Evolutionary conservation across 2,797 vertebrate genomes (phyloP).

Genomic region (Chaenodraco wilsoni): DNA sequence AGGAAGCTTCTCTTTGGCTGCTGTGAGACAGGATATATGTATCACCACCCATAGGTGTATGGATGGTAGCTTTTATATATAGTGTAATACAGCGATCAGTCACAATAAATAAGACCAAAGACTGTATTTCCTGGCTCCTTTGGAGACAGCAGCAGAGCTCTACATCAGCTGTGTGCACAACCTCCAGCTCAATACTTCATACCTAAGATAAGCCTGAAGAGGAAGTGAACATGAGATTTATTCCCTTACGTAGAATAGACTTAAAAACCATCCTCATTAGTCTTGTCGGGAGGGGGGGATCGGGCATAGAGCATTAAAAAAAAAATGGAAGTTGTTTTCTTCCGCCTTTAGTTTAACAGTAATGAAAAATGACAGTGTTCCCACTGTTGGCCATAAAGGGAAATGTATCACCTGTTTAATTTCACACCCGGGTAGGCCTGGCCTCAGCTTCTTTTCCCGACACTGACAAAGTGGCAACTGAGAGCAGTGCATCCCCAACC

Average conservation of each 20-base stretch:
- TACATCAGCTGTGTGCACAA: slow-evolving; percentile 43
- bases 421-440: slow-evolving; percentile 84
- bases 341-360: slow-evolving; percentile 82
- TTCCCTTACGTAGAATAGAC: slow-evolving; percentile 69
- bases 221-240: slow-evolving; percentile 73
- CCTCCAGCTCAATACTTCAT: slow-evolving; percentile 46
- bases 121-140: slow-evolving; percentile 44
- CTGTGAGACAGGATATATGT: slow-evolving; percentile 35
- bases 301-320: slow-evolving; percentile 42
- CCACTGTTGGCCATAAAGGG: slow-evolving; percentile 74
- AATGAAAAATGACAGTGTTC: slow-evolving; percentile 85
- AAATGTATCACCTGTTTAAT: slow-evolving; percentile 89
- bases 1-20: slow-evolving; percentile 21
- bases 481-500: slow-evolving; percentile 75
- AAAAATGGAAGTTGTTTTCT: slow-evolving; percentile 78
- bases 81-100: slow-evolving; percentile 40
- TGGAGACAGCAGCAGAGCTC: slow-evolving; percentile 46
- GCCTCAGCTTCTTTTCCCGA: slow-evolving; percentile 79
- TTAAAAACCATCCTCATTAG: slow-evolving; percentile 83
- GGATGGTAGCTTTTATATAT: slow-evolving; percentile 43
- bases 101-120: slow-evolving; percentile 26
- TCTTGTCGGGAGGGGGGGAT: slow-evolving; percentile 62
- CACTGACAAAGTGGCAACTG: slow-evolving; percentile 80
- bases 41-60: slow-evolving; percentile 26
- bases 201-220: slow-evolving; percentile 60